phyloP scores from a whole-genome alignment of 2,113 vertebrate genomes.

The Tenebrosternarchus preto region DNA sequence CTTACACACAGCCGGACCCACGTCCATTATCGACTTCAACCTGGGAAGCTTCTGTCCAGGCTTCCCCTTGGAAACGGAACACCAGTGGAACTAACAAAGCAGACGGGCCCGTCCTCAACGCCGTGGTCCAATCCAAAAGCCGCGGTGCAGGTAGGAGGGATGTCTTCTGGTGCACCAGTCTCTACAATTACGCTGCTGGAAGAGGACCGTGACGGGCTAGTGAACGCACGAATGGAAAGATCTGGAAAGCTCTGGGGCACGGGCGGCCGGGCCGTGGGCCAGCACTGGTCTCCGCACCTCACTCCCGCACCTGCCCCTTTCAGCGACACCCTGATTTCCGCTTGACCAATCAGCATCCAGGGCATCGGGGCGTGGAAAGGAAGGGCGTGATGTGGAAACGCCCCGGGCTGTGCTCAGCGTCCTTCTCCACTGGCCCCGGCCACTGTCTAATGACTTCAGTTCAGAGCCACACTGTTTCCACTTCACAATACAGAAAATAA shows the following conservation, averaged over 20 bases:
- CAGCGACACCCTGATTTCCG: conserved; percentile 22
- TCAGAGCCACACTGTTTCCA: conserved; percentile 22
- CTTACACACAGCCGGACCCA: conserved; percentile 28
- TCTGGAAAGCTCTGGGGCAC: conserved; percentile 9
- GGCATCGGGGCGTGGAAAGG: conserved; percentile 17
- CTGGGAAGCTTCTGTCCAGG: conserved; percentile 10
- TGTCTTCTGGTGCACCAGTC: background rate
- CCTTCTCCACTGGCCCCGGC: conserved; percentile 14
- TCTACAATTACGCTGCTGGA: too few species aligned
- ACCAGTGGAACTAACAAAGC: conserved; percentile 38
- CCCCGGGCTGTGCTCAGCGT: conserved; percentile 13
- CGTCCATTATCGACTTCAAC: background rate
- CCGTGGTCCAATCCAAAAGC: conserved; percentile 29
- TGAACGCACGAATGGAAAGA: too few species aligned
- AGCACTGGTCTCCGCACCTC: background rate
- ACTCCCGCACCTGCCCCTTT: background rate
- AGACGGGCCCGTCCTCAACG: conserved; percentile 11
- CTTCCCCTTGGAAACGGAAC: conserved; percentile 11
- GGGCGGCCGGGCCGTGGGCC: background rate
- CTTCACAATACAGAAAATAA: conserved; percentile 39
- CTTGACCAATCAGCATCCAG: conserved; percentile 38
- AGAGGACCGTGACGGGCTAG: background rate
- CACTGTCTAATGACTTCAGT: conserved; percentile 39
- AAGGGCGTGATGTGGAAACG: conserved; percentile 34
- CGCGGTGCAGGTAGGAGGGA: conserved; percentile 17